Percentiles rank a stretch among this genome's conserved stretches.
Evolutionary conservation across 2,888 invertebrate species (phyloP).

Genomic region (Cremastinae sp.): DNA sequence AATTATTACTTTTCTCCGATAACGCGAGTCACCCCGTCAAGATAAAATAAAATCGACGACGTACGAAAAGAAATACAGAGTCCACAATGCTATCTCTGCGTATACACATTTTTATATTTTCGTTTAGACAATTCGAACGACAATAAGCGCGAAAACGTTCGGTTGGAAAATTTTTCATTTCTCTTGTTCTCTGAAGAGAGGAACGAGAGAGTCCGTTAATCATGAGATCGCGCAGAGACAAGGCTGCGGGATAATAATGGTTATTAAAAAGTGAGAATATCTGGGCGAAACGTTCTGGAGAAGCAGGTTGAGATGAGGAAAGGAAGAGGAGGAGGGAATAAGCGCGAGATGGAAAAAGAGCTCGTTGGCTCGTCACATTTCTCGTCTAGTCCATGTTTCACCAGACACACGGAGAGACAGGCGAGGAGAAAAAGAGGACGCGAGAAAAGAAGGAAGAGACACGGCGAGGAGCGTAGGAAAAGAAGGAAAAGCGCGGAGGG

Average conservation of each 20-base stretch:
- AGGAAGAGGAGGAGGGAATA: slow-evolving; percentile 6
- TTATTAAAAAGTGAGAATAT: slow-evolving; percentile 53
- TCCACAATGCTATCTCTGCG: too few species aligned
- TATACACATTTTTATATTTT: too few species aligned
- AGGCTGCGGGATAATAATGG: slow-evolving; percentile 51
- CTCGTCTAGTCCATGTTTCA: slow-evolving; percentile 39
- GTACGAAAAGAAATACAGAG: too few species aligned
- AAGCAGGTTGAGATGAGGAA: slow-evolving; percentile 16
- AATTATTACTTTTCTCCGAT: too few species aligned
- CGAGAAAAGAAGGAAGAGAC: too few species aligned
- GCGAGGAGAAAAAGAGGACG: slow-evolving; percentile 8
- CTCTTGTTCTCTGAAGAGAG: neutral
- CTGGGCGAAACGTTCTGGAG: slow-evolving; percentile 32
- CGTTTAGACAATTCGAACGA: too few species aligned
- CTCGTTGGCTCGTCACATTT: slow-evolving; percentile 42
- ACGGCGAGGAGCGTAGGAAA: too few species aligned
- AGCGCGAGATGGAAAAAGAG: slow-evolving; percentile 11
- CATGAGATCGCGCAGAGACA: slow-evolving; percentile 13
- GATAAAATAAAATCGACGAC: too few species aligned
- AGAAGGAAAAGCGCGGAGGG: slow-evolving; percentile 7
- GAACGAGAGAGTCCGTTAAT: slow-evolving; percentile 17
- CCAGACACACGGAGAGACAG: slow-evolving; percentile 23
- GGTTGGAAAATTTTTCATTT: neutral
- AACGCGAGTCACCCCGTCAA: too few species aligned
- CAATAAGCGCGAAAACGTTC: too few species aligned